Base-by-base conservation (phyloP, 2,797 vertebrate genomes). In the Argyrosomus regius region DNA sequence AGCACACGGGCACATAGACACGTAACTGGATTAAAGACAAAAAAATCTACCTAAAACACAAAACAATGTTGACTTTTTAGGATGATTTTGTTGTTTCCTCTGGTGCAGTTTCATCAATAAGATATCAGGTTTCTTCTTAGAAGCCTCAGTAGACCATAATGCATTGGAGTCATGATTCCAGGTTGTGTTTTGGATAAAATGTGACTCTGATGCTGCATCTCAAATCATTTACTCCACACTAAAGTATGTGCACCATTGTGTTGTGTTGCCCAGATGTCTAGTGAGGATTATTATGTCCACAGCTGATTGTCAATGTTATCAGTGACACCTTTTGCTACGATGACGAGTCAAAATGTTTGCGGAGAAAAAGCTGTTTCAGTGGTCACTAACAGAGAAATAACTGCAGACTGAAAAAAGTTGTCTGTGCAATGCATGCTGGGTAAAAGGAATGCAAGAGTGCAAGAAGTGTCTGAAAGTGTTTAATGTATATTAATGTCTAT, bases 31-130 rank as follows among this genome's bases (percentile, higher is more conserved):
- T 53, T 22, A 43, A 18, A 53, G n/a, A 31, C 35, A 18, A 66
- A 45, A 24, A 35, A 26, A 66, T 35, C n/a, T 61, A 20, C 31
- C 12, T 35, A n/a, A 45, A 74, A 71, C 53, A 61, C 43, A 62
- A 76, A 22, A 45, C 3, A 43, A 10, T 2, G 14, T 6, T 17
- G 3, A 24, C 20, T 65, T 12, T 65, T 5, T 50, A 26, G 11
- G 48, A 22, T 10, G 2, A 6, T 20, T 13, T 6, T n/a, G 18
- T 54, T 53, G 31, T 26, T 18, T 48, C 10, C 13, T 48, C 26
- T 10, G 24, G 31, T 28, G 52, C 14, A 26, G 57, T 46, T 45
- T 54, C n/a, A 18, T 18, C 9, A 14, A 24, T 13, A 46, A 45
- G 16, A 56, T 20, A 13, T 20, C 8, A 16, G 13, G 35, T 31